Conservation (phyloP, 2,113 vertebrate genomes). For the Spheniscus mendiculus region DNA sequence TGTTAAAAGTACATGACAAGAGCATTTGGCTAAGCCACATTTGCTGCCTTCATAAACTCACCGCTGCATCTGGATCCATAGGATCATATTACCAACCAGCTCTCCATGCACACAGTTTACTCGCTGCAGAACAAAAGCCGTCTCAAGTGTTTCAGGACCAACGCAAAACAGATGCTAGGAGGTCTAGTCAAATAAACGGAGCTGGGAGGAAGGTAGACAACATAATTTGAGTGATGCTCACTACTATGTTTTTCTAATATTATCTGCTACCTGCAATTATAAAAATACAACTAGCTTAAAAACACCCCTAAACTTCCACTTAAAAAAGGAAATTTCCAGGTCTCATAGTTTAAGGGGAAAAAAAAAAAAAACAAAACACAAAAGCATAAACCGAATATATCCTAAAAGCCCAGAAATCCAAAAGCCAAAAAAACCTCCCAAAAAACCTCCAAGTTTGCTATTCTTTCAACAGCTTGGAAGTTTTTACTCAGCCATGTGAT, state of each 20-base stretch:
- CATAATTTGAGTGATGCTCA: background rate
- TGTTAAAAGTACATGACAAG: background rate
- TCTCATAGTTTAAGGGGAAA: rapidly evolving
- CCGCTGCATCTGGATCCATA: background rate
- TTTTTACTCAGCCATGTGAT: background rate
- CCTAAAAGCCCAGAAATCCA: background rate
- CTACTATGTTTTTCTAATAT: background rate
- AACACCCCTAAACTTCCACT: background rate
- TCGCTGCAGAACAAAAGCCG: background rate
- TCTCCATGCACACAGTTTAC: rapidly evolving
- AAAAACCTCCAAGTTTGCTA: background rate
- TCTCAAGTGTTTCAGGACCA: background rate
- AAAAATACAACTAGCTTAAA: background rate
- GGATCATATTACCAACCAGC: background rate
- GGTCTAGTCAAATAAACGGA: background rate
- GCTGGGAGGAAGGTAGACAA: background rate
- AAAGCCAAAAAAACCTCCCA: background rate
- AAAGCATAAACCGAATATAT: background rate
- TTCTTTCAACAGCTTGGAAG: background rate
- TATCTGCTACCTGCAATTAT: background rate
- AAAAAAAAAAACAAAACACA: background rate
- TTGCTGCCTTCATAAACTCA: background rate
- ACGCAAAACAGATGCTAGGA: background rate
- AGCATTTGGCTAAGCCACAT: background rate
- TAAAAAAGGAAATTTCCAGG: background rate